Conservation (phyloP, 2,113 vertebrate species). For the Gobius niger region DNA sequence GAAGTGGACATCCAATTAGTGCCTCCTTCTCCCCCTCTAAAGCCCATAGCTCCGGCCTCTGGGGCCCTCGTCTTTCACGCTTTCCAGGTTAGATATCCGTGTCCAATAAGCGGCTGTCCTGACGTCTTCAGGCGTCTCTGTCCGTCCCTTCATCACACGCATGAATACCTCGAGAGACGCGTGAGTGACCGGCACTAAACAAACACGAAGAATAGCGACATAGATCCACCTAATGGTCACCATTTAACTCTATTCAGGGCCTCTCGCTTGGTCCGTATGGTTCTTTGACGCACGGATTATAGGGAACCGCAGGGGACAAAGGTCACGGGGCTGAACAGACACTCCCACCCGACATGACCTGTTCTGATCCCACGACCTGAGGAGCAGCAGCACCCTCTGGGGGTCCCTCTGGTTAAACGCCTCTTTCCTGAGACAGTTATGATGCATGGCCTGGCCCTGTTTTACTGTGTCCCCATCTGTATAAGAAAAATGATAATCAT, state of each 20-base stretch:
- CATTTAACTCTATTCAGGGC: conserved; percentile 70
- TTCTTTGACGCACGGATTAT: conserved; percentile 73
- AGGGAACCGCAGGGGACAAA: conserved; percentile 69
- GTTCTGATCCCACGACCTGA: conserved; percentile 74
- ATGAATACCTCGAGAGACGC: conserved; percentile 58
- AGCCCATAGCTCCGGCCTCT: conserved; percentile 12
- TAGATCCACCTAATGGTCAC: conserved; percentile 68
- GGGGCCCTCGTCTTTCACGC: conserved; percentile 33
- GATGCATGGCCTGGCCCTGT: conserved; percentile 27
- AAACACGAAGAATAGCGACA: conserved; percentile 73
- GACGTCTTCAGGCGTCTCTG: conserved; percentile 37
- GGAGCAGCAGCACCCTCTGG: conserved; percentile 44
- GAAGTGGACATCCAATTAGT: conserved; percentile 61
- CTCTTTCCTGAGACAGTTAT: conserved; percentile 62
- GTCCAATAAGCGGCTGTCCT: conserved; percentile 40
- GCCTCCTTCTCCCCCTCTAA: background rate
- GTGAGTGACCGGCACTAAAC: conserved; percentile 68
- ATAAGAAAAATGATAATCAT: background rate
- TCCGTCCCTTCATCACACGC: conserved; percentile 60
- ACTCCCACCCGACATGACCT: conserved; percentile 71
- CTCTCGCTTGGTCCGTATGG: conserved; percentile 68
- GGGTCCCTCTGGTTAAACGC: conserved; percentile 54
- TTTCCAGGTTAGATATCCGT: conserved; percentile 44
- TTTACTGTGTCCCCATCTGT: background rate
- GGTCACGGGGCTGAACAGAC: conserved; percentile 71